Percentiles rank a stretch among this genome's conserved stretches.
Evolutionary conservation across 2,888 invertebrate genomes (phyloP).

Genomic region (Apodemia duryi): DNA sequence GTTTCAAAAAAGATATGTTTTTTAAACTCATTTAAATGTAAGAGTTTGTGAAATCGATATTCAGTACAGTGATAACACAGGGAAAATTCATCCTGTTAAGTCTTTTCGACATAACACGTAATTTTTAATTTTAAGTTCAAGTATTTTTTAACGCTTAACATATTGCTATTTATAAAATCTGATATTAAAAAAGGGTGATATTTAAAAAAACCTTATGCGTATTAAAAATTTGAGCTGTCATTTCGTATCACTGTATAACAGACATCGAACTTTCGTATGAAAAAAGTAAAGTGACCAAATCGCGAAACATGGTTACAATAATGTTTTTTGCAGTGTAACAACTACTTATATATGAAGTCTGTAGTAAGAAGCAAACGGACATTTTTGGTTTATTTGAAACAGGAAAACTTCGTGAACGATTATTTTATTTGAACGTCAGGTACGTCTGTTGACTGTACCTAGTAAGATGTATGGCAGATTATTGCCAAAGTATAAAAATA

Average conservation of each 20-base stretch:
- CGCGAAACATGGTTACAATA: background rate
- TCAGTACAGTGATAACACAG: too few species aligned
- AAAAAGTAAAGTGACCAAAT: background rate
- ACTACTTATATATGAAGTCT: background rate
- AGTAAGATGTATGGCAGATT: background rate
- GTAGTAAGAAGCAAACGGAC: background rate
- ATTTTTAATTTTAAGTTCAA: background rate
- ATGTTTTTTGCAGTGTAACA: background rate
- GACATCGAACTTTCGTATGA: too few species aligned
- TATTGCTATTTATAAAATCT: too few species aligned
- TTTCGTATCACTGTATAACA: background rate
- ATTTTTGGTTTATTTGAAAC: background rate
- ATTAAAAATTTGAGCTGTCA: too few species aligned
- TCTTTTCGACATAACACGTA: background rate
- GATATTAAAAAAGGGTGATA: too few species aligned
- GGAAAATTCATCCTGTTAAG: too few species aligned
- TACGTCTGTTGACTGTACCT: background rate
- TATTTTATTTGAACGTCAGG: background rate
- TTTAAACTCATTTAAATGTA: background rate
- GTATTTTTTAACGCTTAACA: background rate
- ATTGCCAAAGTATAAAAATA: too few species aligned
- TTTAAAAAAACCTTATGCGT: too few species aligned
- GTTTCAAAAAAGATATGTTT: background rate
- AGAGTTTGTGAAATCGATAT: background rate
- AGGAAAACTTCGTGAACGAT: background rate